Evolutionary conservation across 2,113 vertebrate species (phyloP), one percentile per base, ranked within the genome.

Genomic region (Zeus faber): DNA sequence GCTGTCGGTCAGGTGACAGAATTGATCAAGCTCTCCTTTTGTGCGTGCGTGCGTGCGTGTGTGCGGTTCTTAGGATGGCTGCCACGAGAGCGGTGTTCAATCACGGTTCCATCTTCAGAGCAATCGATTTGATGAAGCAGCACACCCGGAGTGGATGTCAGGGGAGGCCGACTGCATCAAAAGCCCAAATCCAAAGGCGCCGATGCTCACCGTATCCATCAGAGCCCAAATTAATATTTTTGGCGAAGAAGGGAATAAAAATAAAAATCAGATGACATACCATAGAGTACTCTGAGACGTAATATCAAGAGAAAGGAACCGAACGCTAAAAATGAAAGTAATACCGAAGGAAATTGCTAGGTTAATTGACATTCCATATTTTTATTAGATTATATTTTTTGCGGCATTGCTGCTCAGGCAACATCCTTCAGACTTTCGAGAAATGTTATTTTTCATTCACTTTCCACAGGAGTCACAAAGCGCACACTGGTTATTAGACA

Each of bases 101-200:
- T 84, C 71, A 77, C 64, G 63, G 71, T 79, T 84, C 76, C 73
- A 75, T 80, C 79, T 85, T 80, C 72, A 72, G 64, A 82, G 72
- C 82, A 85, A 86, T 85, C 83, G 75, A 74, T 84, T 69, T 70
- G 68, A 77, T 81, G 70, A 70, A 77, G 71, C 54, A 55, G 51
- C 68, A 68, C 61, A 43, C 66, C 66, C 67, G 77, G 78, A 83
- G 75, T 79, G 70, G 73, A 80, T 82, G 79, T 86, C 79, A 78
- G 72, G 55, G 65, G 58, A 80, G 72, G 74, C 66, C 73, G 79
- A 62, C 76, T 43, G 77, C 76, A 86, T 81, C 72, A 80, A 61
- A 67, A 47, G 83, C 24, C 71, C 66, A 80, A 85, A 88, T 85
- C 83, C 84, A 82, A 84, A 85, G 70, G 52, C 45, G 47, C 62